Evolutionary conservation across 2,113 vertebrate genomes (phyloP).

Genomic region (Halcyon senegalensis): DNA sequence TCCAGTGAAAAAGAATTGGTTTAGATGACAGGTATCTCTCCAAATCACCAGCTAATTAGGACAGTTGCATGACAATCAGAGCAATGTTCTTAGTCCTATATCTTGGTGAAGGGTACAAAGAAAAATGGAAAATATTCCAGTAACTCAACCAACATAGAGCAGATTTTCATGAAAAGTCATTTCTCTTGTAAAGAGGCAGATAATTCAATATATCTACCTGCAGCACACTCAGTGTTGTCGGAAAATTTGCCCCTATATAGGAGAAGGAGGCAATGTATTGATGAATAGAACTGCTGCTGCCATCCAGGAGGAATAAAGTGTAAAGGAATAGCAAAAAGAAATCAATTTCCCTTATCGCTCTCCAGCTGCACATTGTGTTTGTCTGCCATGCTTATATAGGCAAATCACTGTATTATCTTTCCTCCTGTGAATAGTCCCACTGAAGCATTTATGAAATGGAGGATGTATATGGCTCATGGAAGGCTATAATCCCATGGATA

Average conservation of each 20-base stretch:
- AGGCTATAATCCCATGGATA: neutral
- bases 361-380: slow-evolving; percentile 43
- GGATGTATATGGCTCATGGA: neutral
- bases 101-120: neutral
- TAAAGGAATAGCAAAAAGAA: slow-evolving; percentile 30
- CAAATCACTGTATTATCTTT: slow-evolving; percentile 48
- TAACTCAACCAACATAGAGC: neutral
- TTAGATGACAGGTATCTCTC: neutral
- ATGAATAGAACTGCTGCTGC: neutral
- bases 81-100: neutral
- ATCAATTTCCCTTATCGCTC: slow-evolving; percentile 35
- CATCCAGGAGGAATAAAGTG: slow-evolving; percentile 11
- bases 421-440: slow-evolving; percentile 21
- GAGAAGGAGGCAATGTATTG: neutral
- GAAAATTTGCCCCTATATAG: neutral
- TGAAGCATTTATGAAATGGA: slow-evolving; percentile 36
- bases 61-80: neutral
- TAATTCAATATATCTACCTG: neutral
- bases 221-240: neutral
- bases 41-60: neutral
- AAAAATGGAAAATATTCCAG: neutral
- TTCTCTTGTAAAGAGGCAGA: neutral
- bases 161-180: neutral
- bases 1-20: neutral
- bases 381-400: slow-evolving; percentile 47